These are phyloP conservation scores for Acrobasis consociella DNA, from an alignment of 2,888 invertebrate genomes.

Conservation along the genomic window DNA sequence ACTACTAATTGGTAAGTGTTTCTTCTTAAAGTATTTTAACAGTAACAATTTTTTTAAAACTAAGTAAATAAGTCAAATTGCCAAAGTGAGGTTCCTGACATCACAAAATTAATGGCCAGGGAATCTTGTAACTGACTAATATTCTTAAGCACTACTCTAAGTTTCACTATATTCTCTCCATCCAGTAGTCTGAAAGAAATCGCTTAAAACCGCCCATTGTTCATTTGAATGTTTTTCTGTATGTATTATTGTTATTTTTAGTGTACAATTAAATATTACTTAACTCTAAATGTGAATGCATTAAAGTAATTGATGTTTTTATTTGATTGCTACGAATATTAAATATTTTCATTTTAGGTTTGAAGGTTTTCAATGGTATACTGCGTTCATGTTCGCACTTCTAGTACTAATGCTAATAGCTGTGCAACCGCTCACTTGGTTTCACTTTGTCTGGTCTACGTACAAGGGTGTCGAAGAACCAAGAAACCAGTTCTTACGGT, in stretches of 20 bases:
- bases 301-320: too few species aligned
- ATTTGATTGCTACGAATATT: background rate
- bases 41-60: background rate
- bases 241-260: too few species aligned
- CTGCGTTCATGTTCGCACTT: conserved; percentile 50
- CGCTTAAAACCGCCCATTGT: too few species aligned
- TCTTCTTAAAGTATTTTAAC: background rate
- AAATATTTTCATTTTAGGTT: conserved; percentile 50
- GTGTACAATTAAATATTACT: too few species aligned
- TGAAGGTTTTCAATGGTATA: conserved; percentile 58
- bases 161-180: too few species aligned
- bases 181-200: too few species aligned
- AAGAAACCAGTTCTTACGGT: conserved; percentile 72
- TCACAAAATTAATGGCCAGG: too few species aligned
- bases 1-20: conserved; percentile 67
- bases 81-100: too few species aligned
- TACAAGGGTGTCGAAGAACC: conserved; percentile 81
- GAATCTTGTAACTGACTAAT: too few species aligned
- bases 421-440: conserved; percentile 88
- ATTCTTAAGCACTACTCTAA: background rate
- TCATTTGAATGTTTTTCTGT: too few species aligned
- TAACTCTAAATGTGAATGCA: too few species aligned
- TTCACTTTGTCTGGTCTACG: conserved; percentile 86
- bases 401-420: conserved; percentile 62
- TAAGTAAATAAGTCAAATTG: background rate